phyloP scores from a whole-genome alignment of 92 coral and sea anemone species.

The Porites evermanni region DNA sequence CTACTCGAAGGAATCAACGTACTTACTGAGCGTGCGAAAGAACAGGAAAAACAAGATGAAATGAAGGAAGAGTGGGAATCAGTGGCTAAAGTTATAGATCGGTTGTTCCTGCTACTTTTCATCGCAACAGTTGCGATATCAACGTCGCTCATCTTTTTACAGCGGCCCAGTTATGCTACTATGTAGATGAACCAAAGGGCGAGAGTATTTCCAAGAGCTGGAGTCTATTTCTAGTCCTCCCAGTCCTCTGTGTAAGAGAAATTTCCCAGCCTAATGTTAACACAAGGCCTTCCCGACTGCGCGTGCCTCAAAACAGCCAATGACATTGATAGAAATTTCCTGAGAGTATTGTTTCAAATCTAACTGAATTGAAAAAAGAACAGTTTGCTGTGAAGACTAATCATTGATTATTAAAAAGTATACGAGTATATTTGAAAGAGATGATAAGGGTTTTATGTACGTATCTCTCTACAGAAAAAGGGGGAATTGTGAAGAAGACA shows the following conservation, averaged over 20 bases:
- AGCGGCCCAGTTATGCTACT: conserved; percentile 89
- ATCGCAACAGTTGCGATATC: conserved; percentile 92
- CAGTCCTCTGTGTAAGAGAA: background rate
- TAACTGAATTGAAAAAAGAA: background rate
- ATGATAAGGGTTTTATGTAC: background rate
- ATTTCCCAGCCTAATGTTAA: background rate
- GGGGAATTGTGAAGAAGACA: background rate
- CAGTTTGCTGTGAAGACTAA: background rate
- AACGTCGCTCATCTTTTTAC: conserved; percentile 89
- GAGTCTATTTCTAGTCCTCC: conserved; percentile 1
- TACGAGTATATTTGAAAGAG: background rate
- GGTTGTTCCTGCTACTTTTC: conserved; percentile 85
- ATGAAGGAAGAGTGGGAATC: conserved; percentile 95
- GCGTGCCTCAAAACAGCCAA: background rate
- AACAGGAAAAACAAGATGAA: conserved; percentile 88
- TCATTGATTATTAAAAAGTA: background rate
- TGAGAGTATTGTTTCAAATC: background rate
- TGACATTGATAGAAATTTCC: background rate
- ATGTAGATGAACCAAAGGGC: conserved; percentile 55
- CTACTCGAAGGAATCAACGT: conserved; percentile 82
- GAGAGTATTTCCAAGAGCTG: conserved; percentile 7
- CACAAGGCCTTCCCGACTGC: background rate
- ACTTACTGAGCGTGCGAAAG: conserved; percentile 86
- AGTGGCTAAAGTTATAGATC: conserved; percentile 96
- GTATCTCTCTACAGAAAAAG: background rate